Conservation (phyloP, 2,888 invertebrate species). For the Synanthedon tipuliformis region DNA sequence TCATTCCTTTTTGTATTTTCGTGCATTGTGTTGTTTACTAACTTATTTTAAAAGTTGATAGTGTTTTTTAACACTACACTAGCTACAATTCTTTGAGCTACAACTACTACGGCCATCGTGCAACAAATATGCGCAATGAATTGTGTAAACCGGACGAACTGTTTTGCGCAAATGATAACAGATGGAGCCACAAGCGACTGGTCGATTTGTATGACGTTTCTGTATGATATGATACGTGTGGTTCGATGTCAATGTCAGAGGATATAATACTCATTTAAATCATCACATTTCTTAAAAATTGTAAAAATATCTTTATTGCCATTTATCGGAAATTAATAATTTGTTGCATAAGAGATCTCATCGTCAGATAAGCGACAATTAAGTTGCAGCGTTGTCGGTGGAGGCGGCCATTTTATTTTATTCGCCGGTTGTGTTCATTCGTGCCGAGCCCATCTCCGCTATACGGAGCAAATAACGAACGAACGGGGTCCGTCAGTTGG, state of each 20-base stretch:
- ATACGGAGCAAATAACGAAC: slow-evolving; percentile 55
- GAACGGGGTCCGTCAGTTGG: slow-evolving; percentile 61
- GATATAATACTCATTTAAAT: too few relatives aligned
- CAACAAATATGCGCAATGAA: background rate
- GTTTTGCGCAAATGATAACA: slow-evolving; percentile 33
- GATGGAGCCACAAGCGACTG: slow-evolving; percentile 53
- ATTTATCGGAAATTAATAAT: slow-evolving; percentile 14
- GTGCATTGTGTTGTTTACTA: too few relatives aligned
- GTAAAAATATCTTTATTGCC: slow-evolving; percentile 8
- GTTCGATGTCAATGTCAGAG: slow-evolving; percentile 46
- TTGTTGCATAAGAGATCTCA: slow-evolving; percentile 21
- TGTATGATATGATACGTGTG: slow-evolving; percentile 20
- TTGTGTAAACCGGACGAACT: too few relatives aligned
- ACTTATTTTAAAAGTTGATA: too few relatives aligned
- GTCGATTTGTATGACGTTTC: slow-evolving; percentile 50
- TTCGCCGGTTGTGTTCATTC: slow-evolving; percentile 66
- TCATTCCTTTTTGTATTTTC: too few relatives aligned
- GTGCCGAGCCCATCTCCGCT: slow-evolving; percentile 64
- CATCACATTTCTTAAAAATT: too few relatives aligned
- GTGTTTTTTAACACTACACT: background rate
- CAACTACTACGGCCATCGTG: background rate
- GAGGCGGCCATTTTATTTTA: slow-evolving; percentile 60
- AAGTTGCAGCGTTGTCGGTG: slow-evolving; percentile 45
- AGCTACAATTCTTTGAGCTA: too few relatives aligned
- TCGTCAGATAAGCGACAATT: slow-evolving; percentile 39